Evolutionary conservation across 2,113 vertebrate species (phyloP), one percentile per base, ranked within the genome.

Genomic region (Hydropotes inermis): DNA sequence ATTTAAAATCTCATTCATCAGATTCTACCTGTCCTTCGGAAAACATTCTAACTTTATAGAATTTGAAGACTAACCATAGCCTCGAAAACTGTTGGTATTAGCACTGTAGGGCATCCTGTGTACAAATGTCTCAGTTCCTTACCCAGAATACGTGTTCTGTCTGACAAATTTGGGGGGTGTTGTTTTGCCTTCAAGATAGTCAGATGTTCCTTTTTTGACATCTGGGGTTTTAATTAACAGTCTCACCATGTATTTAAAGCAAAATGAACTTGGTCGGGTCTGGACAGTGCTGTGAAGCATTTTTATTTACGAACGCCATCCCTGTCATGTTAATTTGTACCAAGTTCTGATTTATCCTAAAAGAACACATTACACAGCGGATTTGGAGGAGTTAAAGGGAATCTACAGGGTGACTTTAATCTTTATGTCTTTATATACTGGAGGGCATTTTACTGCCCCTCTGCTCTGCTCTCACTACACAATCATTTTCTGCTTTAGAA

Each of bases 401-500:
- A 98, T 98, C 98, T 98, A 97, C 95, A 97, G 98, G 98, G 99
- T 98, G 98, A 98, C 98, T 99, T 99, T 98, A 98, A 99, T 99
- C 99, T 99, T 99, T 98, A 99, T 98, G 98, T 99, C 98, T 99
- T 99, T 99, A 99, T 99, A 98, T 99, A 99, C 98, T 98, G 98
- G 98, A 99, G 99, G 99, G 98, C 98, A 98, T 99, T 99, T 99
- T 98, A 98, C 98, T 98, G 98, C 98, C 98, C 98, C 98, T 99
- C 98, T 98, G 98, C 97, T 98, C 98, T 98, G 98, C 98, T 99
- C 99, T 99, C 98, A 98, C 98, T 98, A 98, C 98, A 98, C 99
- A 98, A 99, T 99, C 99, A 99, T 99, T 99, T 99, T 99, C 99
- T 99, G 98, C 99, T 99, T 99, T 99, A 99, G 99, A 99, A 99